Base-by-base conservation (phyloP, 2,888 invertebrate genomes). In the Anagyrus pseudococci region DNA sequence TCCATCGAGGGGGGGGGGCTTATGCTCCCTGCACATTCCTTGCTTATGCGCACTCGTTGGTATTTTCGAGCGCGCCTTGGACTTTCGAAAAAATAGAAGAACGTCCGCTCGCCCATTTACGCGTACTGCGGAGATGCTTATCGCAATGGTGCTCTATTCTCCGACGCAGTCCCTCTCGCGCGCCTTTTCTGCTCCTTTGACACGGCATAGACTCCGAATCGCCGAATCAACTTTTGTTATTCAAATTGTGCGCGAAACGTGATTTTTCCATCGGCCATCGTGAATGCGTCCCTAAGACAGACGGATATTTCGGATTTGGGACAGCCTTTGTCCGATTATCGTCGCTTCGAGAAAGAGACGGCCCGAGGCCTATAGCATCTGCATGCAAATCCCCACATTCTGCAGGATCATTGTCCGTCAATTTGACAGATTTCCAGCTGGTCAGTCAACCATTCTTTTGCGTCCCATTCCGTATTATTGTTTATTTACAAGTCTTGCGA, bases 391-490 rank as follows among this genome's bases (percentile, higher is more conserved):
- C 33, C 8, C 2, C 15, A n/a, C 23, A 40, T 26, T 58, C 37
- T 52, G 37, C 47, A 17, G 41, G 59, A 47, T 41, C 40, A 59
- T 54, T 48, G 22, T 59, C 20, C n/a, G 53, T 22, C 26, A 40
- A 54, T 47, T 47, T 40, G 59, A 44, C 37, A n/a, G 44, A 58
- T 57, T 47, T 44, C 20, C 19, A n/a, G 15, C 13, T 19, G 19
- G 29, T 4, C 33, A 17, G 19, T 44, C 1, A 15, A 29, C 6
- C 17, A 1, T 29, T 37, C 40, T 4, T 3, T n/a, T 23, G 22
- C 23, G 22, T n/a, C n/a, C n/a, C n/a, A n/a, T n/a, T n/a, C n/a
- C n/a, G n/a, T n/a, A n/a, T n/a, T n/a, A n/a, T n/a, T n/a, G n/a
- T n/a, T n/a, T n/a, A n/a, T n/a, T n/a, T n/a, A n/a, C n/a, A n/a